Evolutionary conservation across 2,797 vertebrate genomes (phyloP), one percentile per base, ranked within the genome.

Genomic region (Vultur gryphus): DNA sequence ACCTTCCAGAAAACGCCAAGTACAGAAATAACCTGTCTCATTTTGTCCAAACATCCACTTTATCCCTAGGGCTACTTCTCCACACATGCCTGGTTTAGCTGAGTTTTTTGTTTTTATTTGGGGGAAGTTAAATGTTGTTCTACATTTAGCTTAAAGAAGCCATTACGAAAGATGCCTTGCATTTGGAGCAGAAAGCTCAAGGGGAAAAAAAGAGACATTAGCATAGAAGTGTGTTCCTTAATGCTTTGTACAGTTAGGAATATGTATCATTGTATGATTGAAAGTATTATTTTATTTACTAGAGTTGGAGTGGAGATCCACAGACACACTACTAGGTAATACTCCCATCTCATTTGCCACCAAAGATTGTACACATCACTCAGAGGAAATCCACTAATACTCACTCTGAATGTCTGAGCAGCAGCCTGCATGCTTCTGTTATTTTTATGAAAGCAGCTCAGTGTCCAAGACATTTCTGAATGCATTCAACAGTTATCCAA

Each of bases 71-170:
- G 75, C 16, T 84, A n/a, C 59, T 90, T 80, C 33, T 87, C 58
- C 29, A 15, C 16, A 48, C 1, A 1, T 24, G 35, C 55, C 48
- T 64, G 10, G 48, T 87, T 89, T 80, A 88, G 66, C 25, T 6
- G 8, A 67, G 13, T 15, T 75, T 93, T 90, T 85, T 49, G 16
- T 1, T 62, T 90, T 89, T 39, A 79, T 95, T 77, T 89, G 2
- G 2, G 41, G 24, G 17, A 91, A 84, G 39, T 62, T 41, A 75
- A 91, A 70, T 10, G 9, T 25, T 82, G 26, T 59, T 86, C 89
- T 86, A 75, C 71, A 88, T 73, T 95, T 93, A 84, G 71, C 29
- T 84, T 78, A 43, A 72, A 75, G 69, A 90, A 81, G 41, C 10
- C 57, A 37, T 69, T 76, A 84, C 25, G 17, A 67, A 85, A 59